Evolutionary conservation across 2,797 vertebrate genomes (phyloP).

Genomic region (Coregonus suidteri): DNA sequence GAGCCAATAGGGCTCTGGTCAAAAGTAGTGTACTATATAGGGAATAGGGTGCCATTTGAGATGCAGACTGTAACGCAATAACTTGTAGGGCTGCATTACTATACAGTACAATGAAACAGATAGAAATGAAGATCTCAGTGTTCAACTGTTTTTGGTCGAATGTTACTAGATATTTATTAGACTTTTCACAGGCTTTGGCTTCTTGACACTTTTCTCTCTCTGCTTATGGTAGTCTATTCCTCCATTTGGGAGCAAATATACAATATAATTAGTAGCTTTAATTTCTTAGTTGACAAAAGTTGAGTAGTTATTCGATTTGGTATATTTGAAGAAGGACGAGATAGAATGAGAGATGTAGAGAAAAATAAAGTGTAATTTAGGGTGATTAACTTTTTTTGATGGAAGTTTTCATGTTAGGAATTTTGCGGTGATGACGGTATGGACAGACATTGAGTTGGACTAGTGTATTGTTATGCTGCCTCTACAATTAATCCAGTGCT

Average conservation of each 20-base stretch:
- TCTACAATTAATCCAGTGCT: not conserved
- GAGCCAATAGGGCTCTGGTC: no score
- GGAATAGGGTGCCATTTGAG: no score
- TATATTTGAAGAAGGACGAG: conserved; percentile 8
- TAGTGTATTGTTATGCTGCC: not conserved
- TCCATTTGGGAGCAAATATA: not conserved
- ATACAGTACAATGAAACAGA: no score
- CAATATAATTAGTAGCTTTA: conserved; percentile 2
- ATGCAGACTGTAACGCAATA: no score
- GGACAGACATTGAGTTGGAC: not conserved
- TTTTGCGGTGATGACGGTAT: not conserved
- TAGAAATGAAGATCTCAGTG: no score
- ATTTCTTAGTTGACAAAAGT: conserved; percentile 49
- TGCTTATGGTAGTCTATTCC: not conserved
- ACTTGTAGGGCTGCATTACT: no score
- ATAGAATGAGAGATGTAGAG: conserved; percentile 9
- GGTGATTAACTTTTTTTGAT: not conserved
- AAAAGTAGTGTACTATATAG: not conserved
- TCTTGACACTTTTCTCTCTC: not conserved
- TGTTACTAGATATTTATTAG: not conserved
- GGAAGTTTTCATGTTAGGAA: not conserved
- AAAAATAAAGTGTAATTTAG: conserved; percentile 6
- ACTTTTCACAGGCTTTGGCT: not conserved
- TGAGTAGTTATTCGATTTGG: conserved; percentile 22
- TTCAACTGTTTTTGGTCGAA: not conserved